These are phyloP conservation scores for Drosophila watanabei DNA, from an alignment of 1,140 invertebrate species.

Conservation along the genomic window DNA sequence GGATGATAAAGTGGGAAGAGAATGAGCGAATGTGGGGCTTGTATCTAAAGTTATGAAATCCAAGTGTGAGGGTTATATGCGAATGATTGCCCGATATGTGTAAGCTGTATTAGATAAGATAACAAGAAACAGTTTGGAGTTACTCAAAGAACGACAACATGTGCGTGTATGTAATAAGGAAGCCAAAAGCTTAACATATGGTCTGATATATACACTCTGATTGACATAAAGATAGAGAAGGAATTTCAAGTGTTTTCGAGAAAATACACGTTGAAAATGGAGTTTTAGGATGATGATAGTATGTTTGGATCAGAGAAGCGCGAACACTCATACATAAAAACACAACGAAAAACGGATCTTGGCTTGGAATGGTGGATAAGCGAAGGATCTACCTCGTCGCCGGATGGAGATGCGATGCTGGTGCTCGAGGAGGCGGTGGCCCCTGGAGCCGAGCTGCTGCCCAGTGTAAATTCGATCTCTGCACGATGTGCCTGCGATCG, in stretches of 20 bases:
- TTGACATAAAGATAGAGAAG: slow-evolving; percentile 5
- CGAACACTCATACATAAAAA: slow-evolving; percentile 38
- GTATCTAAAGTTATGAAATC: not conserved
- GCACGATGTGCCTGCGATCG: slow-evolving; percentile 94
- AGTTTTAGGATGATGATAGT: slow-evolving; percentile 17
- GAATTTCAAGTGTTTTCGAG: not conserved
- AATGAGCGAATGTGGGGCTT: not conserved
- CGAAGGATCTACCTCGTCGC: slow-evolving; percentile 76
- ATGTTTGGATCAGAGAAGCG: slow-evolving; percentile 1
- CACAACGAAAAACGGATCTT: slow-evolving; percentile 45
- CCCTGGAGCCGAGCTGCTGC: slow-evolving; percentile 85
- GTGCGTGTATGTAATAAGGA: slow-evolving; percentile 12
- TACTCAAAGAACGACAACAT: slow-evolving; percentile 21
- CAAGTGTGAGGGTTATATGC: slow-evolving; percentile 11
- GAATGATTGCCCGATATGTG: slow-evolving; percentile 13
- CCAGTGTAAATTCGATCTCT: slow-evolving; percentile 96
- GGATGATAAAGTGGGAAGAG: slow-evolving; percentile 3
- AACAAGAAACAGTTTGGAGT: slow-evolving; percentile 33
- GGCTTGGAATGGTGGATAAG: slow-evolving; percentile 27
- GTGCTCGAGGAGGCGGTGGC: slow-evolving; percentile 31
- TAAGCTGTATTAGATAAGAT: slow-evolving; percentile 51
- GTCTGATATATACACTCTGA: slow-evolving; percentile 27
- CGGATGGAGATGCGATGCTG: slow-evolving; percentile 63
- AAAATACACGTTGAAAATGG: slow-evolving; percentile 6
- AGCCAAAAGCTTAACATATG: slow-evolving; percentile 32